Evolutionary conservation across 2,888 invertebrate genomes (phyloP).

Genomic region (Aspidiotus destructor): DNA sequence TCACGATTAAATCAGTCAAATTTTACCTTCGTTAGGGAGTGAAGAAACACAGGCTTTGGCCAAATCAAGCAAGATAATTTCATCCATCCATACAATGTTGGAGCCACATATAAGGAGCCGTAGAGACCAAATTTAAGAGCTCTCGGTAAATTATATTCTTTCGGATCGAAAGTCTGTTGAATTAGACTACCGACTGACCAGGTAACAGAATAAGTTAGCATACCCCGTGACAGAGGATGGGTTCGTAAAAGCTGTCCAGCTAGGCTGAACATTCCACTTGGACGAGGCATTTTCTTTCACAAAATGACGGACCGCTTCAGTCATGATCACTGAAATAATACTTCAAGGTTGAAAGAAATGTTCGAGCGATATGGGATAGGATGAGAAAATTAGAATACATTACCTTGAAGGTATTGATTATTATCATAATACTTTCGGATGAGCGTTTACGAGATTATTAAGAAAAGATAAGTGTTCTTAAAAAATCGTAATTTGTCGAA

Average conservation of each 20-base stretch:
- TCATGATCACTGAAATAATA: too few relatives aligned
- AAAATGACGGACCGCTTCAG: too few relatives aligned
- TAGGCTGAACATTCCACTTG: too few relatives aligned
- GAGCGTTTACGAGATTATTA: too few relatives aligned
- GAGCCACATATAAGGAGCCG: slow-evolving; percentile 39
- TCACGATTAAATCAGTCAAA: not conserved
- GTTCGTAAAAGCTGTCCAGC: not conserved
- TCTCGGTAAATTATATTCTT: slow-evolving; percentile 34
- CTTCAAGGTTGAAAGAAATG: too few relatives aligned
- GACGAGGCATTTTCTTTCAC: too few relatives aligned
- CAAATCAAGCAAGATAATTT: slow-evolving; percentile 63
- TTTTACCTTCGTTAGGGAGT: slow-evolving; percentile 60
- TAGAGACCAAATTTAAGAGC: slow-evolving; percentile 38
- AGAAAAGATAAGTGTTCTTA: too few relatives aligned
- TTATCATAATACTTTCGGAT: too few relatives aligned
- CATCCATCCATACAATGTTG: slow-evolving; percentile 42
- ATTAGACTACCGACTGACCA: slow-evolving; percentile 52
- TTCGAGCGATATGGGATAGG: too few relatives aligned
- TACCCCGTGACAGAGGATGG: slow-evolving; percentile 46
- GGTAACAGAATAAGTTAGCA: slow-evolving; percentile 50
- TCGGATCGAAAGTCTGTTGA: slow-evolving; percentile 48
- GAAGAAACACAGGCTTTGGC: slow-evolving; percentile 58
- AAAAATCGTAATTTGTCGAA: too few relatives aligned
- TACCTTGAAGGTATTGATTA: too few relatives aligned
- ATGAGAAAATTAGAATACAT: too few relatives aligned